A percentile compares a stretch with the other conserved stretches of the same genome.
phyloP scores from a whole-genome alignment of 2,888 invertebrate species.

The Pharmacophagus antenor region DNA sequence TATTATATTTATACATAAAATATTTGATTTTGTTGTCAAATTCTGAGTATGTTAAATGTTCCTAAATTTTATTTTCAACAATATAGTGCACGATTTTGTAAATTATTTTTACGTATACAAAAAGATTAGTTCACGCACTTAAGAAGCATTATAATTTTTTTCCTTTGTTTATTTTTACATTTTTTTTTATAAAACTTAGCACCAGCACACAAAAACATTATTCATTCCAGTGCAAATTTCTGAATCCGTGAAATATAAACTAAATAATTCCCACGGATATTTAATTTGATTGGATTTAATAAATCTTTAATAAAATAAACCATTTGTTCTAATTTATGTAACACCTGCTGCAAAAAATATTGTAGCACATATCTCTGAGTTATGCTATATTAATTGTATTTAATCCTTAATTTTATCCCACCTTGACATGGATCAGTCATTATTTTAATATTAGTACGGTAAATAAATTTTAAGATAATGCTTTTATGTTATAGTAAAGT shows the following conservation, averaged over 20 bases:
- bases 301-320: not conserved
- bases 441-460: conserved; percentile 15
- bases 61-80: too few relatives aligned
- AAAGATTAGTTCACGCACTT: not conserved
- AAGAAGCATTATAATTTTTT: not conserved
- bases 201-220: not conserved
- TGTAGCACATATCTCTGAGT: conserved; percentile 22
- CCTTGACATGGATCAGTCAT: conserved; percentile 30
- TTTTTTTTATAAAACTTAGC: not conserved
- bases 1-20: not conserved
- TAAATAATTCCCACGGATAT: not conserved
- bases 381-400: conserved; percentile 30
- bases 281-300: not conserved
- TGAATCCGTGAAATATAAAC: not conserved
- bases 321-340: not conserved
- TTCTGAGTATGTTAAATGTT: too few relatives aligned
- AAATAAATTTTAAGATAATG: conserved; percentile 16
- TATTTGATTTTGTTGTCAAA: too few relatives aligned
- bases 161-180: not conserved
- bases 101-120: not conserved
- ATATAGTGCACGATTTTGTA: too few relatives aligned
- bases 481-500: conserved; percentile 13
- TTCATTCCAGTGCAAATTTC: not conserved
- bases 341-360: not conserved
- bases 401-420: conserved; percentile 29